These are phyloP conservation scores for Elysia crispata DNA, from an alignment of 2,888 invertebrate species.

Conservation along the genomic window DNA sequence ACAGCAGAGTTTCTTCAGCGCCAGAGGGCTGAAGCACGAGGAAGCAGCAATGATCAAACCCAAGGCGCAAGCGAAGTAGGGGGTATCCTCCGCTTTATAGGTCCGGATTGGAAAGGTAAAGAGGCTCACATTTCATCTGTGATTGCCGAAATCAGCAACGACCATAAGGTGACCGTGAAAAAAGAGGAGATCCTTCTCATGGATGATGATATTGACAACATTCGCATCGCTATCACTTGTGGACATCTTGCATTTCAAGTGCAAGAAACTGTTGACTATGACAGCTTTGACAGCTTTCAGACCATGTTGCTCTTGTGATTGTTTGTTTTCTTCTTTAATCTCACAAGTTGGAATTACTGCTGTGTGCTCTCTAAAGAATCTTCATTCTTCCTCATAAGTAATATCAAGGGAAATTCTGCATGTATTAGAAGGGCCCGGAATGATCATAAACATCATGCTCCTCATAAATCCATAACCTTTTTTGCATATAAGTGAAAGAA, in stretches of 20 bases:
- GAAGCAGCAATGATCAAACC: background rate
- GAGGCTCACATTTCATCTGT: conserved; percentile 47
- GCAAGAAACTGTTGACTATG: conserved; percentile 44
- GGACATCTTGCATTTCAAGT: conserved; percentile 48
- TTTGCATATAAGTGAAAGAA: too few relatives aligned
- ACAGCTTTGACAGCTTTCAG: conserved; percentile 46
- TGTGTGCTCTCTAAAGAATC: too few relatives aligned
- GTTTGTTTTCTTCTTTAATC: background rate
- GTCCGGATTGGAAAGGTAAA: conserved; percentile 37
- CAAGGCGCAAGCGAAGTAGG: background rate
- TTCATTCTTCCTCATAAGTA: too few relatives aligned
- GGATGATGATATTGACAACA: conserved; percentile 53
- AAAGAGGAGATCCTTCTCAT: conserved; percentile 50
- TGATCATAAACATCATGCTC: too few relatives aligned
- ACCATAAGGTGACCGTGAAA: conserved; percentile 43
- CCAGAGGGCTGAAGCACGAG: conserved; percentile 51
- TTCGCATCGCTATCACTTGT: conserved; percentile 39
- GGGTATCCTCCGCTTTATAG: background rate
- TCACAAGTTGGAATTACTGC: too few relatives aligned
- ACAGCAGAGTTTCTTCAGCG: conserved; percentile 66
- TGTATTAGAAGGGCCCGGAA: too few relatives aligned
- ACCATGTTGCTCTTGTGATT: conserved; percentile 47
- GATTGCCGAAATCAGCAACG: conserved; percentile 39
- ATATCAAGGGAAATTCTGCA: too few relatives aligned
- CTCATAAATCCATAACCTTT: too few relatives aligned